Base-by-base conservation (phyloP, 2,888 invertebrate species). In the Aphidius colemani region DNA sequence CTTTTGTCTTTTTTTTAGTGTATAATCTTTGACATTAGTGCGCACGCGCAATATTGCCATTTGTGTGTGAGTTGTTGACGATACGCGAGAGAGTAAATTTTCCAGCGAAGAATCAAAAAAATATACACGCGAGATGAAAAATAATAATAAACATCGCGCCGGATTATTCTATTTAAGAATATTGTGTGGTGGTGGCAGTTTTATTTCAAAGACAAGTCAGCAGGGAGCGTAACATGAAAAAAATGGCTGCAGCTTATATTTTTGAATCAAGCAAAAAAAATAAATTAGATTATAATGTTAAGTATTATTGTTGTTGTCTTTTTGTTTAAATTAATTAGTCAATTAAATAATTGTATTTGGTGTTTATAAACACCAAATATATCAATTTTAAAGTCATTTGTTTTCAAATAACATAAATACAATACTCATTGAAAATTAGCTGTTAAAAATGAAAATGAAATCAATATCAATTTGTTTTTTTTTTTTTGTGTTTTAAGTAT, bases 331-430 rank as follows among this genome's bases (percentile, higher is more conserved):
- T 48, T 9, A 13, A n/a, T 48, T 48, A 13, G 10, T 11, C 10
- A 48, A 48, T 11, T 48, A 39, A 53, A 30, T 9, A 4, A 30
- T 6, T 40, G 7, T 53, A n/a, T 53, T 30, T 30, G 48, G 53
- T 51, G 69, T 60, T 63, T 13, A n/a, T n/a, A n/a, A n/a, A n/a
- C n/a, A n/a, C n/a, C n/a, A n/a, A n/a, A n/a, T n/a, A n/a, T n/a
- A 13, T 13, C 13, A 18, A 18, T 18, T 2, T 18, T 18, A 1
- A 18, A 18, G 13, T 18, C 2, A 18, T 18, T 18, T 18, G 13
- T 77, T 76, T 77, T 71, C 69, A 71, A 79, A 81, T 80, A n/a
- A n/a, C n/a, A n/a, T n/a, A 80, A 81, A 79, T 80, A 80, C 75
- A 75, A 72, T 72, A 5, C 30, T 30, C 5, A 30, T 30, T 30